Conservation (phyloP, 2,797 vertebrate species). For the Pogoniulus pusillus region DNA sequence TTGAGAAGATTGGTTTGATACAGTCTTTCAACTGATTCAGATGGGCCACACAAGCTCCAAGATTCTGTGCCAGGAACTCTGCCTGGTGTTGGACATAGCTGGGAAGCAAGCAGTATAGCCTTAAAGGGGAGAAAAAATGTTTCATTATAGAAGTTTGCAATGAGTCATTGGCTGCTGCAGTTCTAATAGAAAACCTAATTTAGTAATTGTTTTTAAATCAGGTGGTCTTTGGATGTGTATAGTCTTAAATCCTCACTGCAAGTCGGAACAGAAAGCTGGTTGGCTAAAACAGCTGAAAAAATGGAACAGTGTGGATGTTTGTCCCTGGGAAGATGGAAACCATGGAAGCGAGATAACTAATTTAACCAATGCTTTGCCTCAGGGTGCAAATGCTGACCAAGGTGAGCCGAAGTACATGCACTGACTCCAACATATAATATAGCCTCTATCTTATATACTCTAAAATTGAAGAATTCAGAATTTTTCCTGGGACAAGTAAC, state of each 20-base stretch:
- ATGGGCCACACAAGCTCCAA: fast-evolving
- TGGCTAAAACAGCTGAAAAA: slow-evolving; percentile 96
- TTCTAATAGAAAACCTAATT: slow-evolving; percentile 64
- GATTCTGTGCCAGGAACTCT: neutral
- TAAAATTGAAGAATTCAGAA: slow-evolving; percentile 9
- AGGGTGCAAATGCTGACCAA: slow-evolving; percentile 91
- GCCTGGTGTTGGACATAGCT: neutral
- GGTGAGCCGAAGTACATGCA: slow-evolving; percentile 79
- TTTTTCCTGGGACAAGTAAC: neutral
- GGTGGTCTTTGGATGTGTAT: slow-evolving; percentile 99
- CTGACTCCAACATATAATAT: neutral
- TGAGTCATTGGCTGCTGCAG: slow-evolving; percentile 24
- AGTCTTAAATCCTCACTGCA: slow-evolving; percentile 96
- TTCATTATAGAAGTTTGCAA: slow-evolving; percentile 14
- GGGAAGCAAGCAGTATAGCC: neutral
- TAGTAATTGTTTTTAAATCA: slow-evolving; percentile 71
- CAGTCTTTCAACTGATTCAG: neutral
- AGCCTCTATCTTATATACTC: neutral
- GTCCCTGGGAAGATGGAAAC: slow-evolving; percentile 98
- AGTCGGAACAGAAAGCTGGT: slow-evolving; percentile 89
- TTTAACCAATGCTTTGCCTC: slow-evolving; percentile 95
- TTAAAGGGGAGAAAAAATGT: neutral
- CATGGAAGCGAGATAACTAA: slow-evolving; percentile 93
- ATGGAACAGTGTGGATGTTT: slow-evolving; percentile 95
- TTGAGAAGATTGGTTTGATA: neutral